Base-by-base conservation (phyloP, 2,888 invertebrate species). In the Cryptus armator region DNA sequence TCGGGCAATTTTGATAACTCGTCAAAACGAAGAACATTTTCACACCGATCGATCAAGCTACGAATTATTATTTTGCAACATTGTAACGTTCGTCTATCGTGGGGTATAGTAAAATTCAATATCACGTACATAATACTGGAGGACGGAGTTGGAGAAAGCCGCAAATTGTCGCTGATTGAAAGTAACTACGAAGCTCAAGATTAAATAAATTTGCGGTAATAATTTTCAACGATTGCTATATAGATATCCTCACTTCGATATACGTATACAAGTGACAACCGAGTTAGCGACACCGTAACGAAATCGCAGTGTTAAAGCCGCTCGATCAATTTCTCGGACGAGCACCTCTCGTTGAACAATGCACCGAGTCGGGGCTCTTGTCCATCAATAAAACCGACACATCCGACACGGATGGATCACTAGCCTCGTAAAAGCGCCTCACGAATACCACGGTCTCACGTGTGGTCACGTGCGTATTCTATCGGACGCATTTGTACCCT, bases 231-330 rank as follows among this genome's bases (percentile, higher is more conserved):
- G 9, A 37, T 53, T 48, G 32, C 32, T 37, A 16, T 16, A 32
- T 37, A n/a, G 29, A 5, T 37, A 62, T 59, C 24, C 59, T 3
- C 48, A 37, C n/a, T 37, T 64, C 16, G 0, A 62, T 62, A 37
- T 37, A 62, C 14, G 32, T 16, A 16, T 37, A n/a, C 19, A 59
- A 56, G 32, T 62, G n/a, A 75, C 64, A 75, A 37, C 19, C 64
- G 66, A 16, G 44, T 66, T 79, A 64, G 44, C 62, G 53, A 5
- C 16, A 66, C 64, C 71, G 77, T 71, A 37, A 51, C 75, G 74
- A 86, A 68, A 89, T 89, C 88, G 87, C 87, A 86, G 86, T 64
- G 83, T 51, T 46, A 53, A 78, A 24, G 10, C 72, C 48, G 67
- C 53, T 59, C 64, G 37, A 82, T 71, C 64, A 66, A 82, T 82